Percentiles rank a stretch among this genome's conserved stretches.
Evolutionary conservation across 2,797 vertebrate species (phyloP).

Genomic region (Moxostoma hubbsi): DNA sequence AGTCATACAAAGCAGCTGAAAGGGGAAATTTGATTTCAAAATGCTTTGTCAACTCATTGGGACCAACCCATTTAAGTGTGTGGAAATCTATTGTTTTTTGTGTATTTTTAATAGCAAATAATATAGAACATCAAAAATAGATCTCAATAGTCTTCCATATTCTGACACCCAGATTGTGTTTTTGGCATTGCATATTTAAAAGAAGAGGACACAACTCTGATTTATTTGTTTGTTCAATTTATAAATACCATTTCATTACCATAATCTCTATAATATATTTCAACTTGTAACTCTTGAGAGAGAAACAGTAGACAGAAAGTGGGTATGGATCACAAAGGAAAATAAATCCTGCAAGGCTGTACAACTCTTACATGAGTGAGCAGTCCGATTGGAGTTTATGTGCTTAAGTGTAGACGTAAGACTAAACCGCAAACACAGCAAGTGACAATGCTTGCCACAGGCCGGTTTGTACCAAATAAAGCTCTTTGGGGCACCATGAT

Average conservation of each 20-base stretch:
- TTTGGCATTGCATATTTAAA: slow-evolving; percentile 49
- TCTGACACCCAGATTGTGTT: neutral
- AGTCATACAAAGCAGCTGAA: too few relatives aligned
- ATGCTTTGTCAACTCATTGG: too few relatives aligned
- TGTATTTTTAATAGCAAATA: too few relatives aligned
- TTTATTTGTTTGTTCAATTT: slow-evolving; percentile 64
- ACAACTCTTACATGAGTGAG: slow-evolving; percentile 26
- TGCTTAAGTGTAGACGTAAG: slow-evolving; percentile 19
- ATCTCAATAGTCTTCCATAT: neutral
- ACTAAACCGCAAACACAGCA: slow-evolving; percentile 43
- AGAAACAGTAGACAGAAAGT: slow-evolving; percentile 45
- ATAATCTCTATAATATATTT: slow-evolving; percentile 73
- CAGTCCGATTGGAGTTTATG: slow-evolving; percentile 34
- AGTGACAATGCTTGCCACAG: slow-evolving; percentile 28
- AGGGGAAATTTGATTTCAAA: too few relatives aligned
- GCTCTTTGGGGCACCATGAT: slow-evolving; percentile 6
- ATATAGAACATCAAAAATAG: neutral
- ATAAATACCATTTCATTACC: slow-evolving; percentile 77
- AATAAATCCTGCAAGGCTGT: slow-evolving; percentile 19
- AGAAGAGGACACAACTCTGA: slow-evolving; percentile 64
- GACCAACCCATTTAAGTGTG: too few relatives aligned
- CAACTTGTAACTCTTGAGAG: slow-evolving; percentile 64
- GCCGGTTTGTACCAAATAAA: slow-evolving; percentile 15
- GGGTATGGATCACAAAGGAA: slow-evolving; percentile 13
- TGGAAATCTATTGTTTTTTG: too few relatives aligned